Evolutionary conservation across 2,797 vertebrate genomes (phyloP).

Genomic region (Alfaro cultratus): DNA sequence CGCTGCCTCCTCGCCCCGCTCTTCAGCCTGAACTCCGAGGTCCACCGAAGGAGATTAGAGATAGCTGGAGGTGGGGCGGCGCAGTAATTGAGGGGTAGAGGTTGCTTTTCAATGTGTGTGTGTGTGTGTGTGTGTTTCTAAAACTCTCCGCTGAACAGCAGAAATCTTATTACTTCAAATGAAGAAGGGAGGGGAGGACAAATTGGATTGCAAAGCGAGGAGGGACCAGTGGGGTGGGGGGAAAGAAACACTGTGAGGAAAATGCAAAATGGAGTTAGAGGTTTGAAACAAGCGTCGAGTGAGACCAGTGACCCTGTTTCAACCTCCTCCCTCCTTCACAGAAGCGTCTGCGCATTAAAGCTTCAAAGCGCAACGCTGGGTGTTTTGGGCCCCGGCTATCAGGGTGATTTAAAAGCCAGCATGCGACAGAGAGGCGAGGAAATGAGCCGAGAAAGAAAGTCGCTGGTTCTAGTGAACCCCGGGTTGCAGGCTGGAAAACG

Average conservation of each 20-base stretch:
- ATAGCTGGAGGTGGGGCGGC: conserved; percentile 61
- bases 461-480: conserved; percentile 34
- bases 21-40: conserved; percentile 37
- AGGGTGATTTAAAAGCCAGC: conserved; percentile 37
- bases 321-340: not conserved
- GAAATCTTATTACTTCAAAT: conserved; percentile 74
- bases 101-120: conserved; percentile 10
- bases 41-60: conserved; percentile 62
- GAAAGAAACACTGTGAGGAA: not conserved
- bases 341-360: conserved; percentile 11
- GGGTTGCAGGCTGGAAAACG: conserved; percentile 47
- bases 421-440: conserved; percentile 17
- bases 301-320: conserved; percentile 12
- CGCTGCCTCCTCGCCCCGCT: conserved; percentile 41
- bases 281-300: conserved; percentile 8
- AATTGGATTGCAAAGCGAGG: conserved; percentile 65
- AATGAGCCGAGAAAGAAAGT: conserved; percentile 36
- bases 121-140: conserved; percentile 5
- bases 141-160: conserved; percentile 61
- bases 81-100: conserved; percentile 59
- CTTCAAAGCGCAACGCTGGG: conserved; percentile 21
- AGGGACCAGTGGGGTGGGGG: conserved; percentile 19
- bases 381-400: conserved; percentile 32
- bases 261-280: conserved; percentile 4
- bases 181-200: conserved; percentile 41